Evolutionary conservation across 2,113 vertebrate species (phyloP).

Genomic region (Synchiropus splendidus): DNA sequence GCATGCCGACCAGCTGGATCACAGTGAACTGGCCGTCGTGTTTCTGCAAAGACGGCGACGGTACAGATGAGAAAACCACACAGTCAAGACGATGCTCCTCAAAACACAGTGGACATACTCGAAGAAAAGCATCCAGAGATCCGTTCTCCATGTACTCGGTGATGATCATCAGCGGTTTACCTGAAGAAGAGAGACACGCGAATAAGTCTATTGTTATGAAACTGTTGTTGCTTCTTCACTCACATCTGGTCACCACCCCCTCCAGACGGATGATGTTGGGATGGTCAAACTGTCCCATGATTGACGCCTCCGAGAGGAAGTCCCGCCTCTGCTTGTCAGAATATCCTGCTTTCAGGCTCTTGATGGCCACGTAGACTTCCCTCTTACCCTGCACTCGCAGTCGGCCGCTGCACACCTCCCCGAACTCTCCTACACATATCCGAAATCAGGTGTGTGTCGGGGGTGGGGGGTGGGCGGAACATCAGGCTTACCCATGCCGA

Average conservation of each 20-base stretch:
- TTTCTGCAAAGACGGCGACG: conserved; percentile 69
- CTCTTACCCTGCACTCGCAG: conserved; percentile 65
- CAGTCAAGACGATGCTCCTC: background rate
- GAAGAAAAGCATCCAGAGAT: conserved; percentile 92
- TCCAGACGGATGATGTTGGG: conserved; percentile 71
- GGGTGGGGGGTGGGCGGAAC: conserved; percentile 8
- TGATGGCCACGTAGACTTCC: conserved; percentile 70
- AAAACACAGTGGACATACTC: conserved; percentile 65
- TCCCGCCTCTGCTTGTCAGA: conserved; percentile 68
- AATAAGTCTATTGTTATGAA: background rate
- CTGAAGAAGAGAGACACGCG: conserved; percentile 47
- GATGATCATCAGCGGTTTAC: conserved; percentile 97
- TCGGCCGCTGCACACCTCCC: conserved; percentile 67
- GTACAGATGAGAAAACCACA: conserved; percentile 35
- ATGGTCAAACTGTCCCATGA: conserved; percentile 72
- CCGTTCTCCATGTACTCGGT: conserved; percentile 99
- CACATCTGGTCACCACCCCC: conserved; percentile 68
- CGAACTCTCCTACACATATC: conserved; percentile 61
- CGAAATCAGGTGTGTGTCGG: conserved; percentile 27
- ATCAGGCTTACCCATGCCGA: conserved; percentile 86
- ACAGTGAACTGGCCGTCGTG: conserved; percentile 95
- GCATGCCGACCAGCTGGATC: conserved; percentile 95
- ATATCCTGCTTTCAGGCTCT: conserved; percentile 68
- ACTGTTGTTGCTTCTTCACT: too few relatives aligned
- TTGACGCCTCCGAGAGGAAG: conserved; percentile 68